Evolutionary conservation across 2,888 invertebrate species (phyloP).

Genomic region (Torymus tubicola): DNA sequence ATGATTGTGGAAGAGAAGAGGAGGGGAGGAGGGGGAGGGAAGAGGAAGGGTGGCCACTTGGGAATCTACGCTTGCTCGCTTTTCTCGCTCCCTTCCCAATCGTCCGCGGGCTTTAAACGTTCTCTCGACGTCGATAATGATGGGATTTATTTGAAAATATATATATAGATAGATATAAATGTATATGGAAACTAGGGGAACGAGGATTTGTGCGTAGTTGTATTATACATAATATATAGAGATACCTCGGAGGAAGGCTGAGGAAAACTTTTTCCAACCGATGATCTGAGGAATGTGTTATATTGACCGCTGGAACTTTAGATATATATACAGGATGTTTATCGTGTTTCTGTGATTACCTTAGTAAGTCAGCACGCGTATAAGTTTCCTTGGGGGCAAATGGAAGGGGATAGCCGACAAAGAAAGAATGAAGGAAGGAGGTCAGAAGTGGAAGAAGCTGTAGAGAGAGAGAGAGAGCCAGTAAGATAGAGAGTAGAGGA

Average conservation of each 20-base stretch:
- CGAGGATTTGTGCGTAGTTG: no score
- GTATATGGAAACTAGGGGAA: background rate
- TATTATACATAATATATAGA: no score
- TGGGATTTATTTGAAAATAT: slow-evolving; percentile 6
- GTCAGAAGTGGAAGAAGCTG: no score
- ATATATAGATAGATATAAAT: no score
- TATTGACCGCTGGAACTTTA: no score
- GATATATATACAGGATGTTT: slow-evolving; percentile 27
- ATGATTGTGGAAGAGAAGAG: no score
- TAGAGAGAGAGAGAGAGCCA: background rate
- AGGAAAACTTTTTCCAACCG: no score
- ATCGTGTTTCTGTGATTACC: slow-evolving; percentile 36
- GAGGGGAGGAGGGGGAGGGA: no score
- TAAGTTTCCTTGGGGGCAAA: slow-evolving; percentile 10
- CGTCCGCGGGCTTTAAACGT: no score
- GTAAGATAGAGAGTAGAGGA: background rate
- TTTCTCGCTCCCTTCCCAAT: background rate
- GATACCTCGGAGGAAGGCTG: no score
- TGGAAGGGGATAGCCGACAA: background rate
- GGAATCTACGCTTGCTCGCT: background rate
- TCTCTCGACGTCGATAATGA: slow-evolving; percentile 25
- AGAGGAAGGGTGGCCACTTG: background rate
- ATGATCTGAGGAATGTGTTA: no score
- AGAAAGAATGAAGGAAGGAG: no score
- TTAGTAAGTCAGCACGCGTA: background rate